A percentile compares a stretch with the other conserved stretches of the same genome.
Evolutionary conservation across 1,140 invertebrate genomes (phyloP).

Genomic region (Sinonovacula constricta): DNA sequence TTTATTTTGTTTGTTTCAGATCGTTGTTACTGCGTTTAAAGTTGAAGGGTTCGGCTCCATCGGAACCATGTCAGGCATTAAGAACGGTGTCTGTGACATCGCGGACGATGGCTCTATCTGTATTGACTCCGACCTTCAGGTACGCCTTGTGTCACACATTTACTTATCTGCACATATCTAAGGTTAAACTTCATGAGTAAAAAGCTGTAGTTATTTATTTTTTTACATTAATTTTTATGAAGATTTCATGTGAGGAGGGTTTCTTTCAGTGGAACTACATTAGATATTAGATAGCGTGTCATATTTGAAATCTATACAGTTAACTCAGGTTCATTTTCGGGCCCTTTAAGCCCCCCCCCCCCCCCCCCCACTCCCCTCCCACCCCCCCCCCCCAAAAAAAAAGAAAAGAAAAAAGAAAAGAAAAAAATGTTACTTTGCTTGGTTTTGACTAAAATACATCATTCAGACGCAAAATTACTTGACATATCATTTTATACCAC

Average conservation of each 20-base stretch:
- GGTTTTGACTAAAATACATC: too few species aligned
- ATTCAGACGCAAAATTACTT: too few species aligned
- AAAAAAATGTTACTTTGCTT: too few species aligned
- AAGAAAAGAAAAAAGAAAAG: too few species aligned
- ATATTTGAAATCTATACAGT: too few species aligned
- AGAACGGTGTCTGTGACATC: slow-evolving; percentile 33
- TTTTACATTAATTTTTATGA: background rate
- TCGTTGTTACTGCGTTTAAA: slow-evolving; percentile 40
- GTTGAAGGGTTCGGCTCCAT: slow-evolving; percentile 41
- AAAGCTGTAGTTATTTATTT: background rate
- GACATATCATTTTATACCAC: too few species aligned
- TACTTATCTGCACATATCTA: background rate
- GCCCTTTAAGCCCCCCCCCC: too few species aligned
- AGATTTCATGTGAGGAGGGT: background rate
- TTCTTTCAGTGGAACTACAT: background rate
- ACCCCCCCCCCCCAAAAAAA: too few species aligned
- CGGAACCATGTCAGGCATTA: slow-evolving; percentile 22
- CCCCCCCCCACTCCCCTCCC: too few species aligned
- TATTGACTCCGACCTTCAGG: slow-evolving; percentile 41
- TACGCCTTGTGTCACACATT: background rate
- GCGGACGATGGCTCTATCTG: slow-evolving; percentile 48
- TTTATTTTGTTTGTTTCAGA: slow-evolving; percentile 3
- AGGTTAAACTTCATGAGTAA: background rate
- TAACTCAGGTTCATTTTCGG: too few species aligned
- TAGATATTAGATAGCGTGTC: background rate